A percentile compares a stretch with the other conserved stretches of the same genome.
phyloP scores from a whole-genome alignment of 2,888 invertebrate genomes.

The Coenonympha glycerion region DNA sequence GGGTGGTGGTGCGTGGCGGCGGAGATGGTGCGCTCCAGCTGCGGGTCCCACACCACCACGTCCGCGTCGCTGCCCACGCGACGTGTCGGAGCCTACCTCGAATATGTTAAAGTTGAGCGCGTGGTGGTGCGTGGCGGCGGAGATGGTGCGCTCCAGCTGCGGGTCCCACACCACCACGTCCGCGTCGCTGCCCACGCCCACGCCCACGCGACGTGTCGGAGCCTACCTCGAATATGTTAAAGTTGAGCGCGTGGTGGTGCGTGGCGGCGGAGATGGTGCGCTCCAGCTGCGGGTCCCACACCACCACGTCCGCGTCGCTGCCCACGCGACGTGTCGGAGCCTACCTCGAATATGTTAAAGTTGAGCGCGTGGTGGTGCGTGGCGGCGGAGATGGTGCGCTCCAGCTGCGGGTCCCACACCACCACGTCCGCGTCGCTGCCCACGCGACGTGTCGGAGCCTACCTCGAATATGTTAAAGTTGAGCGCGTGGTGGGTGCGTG shows the following conservation, averaged over 20 bases:
- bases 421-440: not conserved
- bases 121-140: not conserved
- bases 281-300: not conserved
- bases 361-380: not conserved
- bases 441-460: too few species aligned
- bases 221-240: not conserved
- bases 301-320: not conserved
- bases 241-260: not conserved
- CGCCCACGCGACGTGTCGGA: not conserved
- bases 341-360: not conserved
- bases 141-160: not conserved
- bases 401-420: not conserved
- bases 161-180: not conserved
- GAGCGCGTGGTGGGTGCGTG: not conserved
- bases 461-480: not conserved
- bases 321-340: not conserved
- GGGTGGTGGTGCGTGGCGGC: not conserved
- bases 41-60: not conserved
- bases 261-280: not conserved
- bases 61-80: not conserved
- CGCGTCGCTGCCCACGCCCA: not conserved
- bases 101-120: not conserved
- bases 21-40: not conserved
- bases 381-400: not conserved
- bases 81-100: not conserved